Conservation (phyloP, 2,797 vertebrate genomes). For the Cryptoprocta ferox region DNA sequence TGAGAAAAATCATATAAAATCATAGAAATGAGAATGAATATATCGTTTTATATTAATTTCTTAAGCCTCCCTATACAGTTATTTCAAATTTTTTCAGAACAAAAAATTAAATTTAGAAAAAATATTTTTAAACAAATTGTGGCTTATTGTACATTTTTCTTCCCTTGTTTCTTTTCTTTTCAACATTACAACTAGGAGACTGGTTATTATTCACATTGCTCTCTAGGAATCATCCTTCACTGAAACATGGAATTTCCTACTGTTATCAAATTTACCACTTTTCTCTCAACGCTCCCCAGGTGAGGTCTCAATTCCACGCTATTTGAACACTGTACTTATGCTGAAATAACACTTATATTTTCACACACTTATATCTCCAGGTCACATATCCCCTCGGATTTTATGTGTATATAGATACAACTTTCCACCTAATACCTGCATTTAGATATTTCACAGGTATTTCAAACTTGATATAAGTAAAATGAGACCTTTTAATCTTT, state of each 20-base stretch:
- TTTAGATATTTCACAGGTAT: background rate
- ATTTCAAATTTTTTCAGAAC: background rate
- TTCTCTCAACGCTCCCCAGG: background rate
- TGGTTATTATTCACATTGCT: background rate
- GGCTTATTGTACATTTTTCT: background rate
- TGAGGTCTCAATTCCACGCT: background rate
- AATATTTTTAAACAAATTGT: background rate
- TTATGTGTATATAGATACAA: background rate
- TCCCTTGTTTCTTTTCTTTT: background rate
- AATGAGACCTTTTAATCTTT: background rate
- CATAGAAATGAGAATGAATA: background rate
- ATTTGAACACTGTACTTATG: background rate
- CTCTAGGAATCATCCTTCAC: background rate
- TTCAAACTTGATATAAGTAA: background rate
- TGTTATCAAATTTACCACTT: background rate
- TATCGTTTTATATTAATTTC: background rate
- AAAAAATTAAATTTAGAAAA: background rate
- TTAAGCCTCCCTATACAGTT: background rate
- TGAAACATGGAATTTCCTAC: background rate
- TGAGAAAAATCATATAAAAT: background rate
- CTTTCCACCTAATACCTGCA: background rate
- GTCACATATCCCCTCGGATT: background rate
- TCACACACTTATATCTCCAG: background rate
- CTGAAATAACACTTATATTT: background rate
- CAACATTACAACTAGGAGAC: background rate